Conservation (phyloP, 2,113 vertebrate species). For the Suricata suricatta region DNA sequence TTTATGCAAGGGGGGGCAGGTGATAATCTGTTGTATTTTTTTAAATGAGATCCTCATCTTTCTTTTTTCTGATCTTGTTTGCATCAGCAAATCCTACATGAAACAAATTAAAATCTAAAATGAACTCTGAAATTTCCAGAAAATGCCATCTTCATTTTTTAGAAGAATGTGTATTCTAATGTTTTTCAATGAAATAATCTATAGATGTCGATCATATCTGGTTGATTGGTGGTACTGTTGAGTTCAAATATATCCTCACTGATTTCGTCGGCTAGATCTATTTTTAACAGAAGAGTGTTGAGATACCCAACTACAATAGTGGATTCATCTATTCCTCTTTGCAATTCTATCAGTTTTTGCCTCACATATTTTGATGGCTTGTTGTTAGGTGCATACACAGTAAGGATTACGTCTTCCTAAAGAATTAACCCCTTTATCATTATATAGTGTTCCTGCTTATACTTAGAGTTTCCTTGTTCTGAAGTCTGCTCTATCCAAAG, state of each 20-base stretch:
- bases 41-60: not conserved
- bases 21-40: conserved; percentile 33
- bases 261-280: not conserved
- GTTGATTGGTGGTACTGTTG: not conserved
- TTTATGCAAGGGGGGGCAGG: not conserved
- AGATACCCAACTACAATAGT: not conserved
- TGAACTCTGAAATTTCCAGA: not conserved
- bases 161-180: not conserved
- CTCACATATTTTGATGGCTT: not conserved
- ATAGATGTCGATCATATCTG: not conserved
- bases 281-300: not conserved
- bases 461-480: not conserved
- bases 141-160: conserved; percentile 12
- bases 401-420: not conserved
- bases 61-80: not conserved
- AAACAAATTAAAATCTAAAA: conserved; percentile 24
- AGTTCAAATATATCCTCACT: not conserved
- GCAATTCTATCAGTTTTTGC: not conserved
- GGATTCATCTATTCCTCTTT: not conserved
- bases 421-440: not conserved
- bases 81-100: not conserved
- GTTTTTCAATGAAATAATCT: not conserved
- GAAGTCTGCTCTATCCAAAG: not conserved
- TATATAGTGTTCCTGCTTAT: not conserved
- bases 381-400: not conserved